Conservation (phyloP, 2,888 invertebrate species). For the Neocrepidodera transversa region DNA sequence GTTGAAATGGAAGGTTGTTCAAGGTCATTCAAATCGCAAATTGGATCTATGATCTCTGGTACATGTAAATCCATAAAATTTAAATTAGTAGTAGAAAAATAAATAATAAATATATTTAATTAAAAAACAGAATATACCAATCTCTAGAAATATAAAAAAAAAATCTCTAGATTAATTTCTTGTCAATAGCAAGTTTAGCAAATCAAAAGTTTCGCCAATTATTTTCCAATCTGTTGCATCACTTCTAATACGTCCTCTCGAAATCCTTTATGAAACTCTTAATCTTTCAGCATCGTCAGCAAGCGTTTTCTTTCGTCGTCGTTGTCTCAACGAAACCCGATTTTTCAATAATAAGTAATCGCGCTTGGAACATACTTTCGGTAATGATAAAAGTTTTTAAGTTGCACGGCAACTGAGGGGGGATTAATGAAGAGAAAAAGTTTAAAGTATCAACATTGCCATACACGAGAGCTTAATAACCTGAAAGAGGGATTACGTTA, state of each 20-base stretch:
- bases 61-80: too few relatives aligned
- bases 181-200: slow-evolving; percentile 1
- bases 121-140: too few relatives aligned
- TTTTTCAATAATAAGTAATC: slow-evolving; percentile 26
- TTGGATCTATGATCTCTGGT: too few relatives aligned
- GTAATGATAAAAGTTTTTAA: slow-evolving; percentile 50
- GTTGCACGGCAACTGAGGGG: slow-evolving; percentile 41
- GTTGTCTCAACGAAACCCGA: slow-evolving; percentile 16
- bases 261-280: slow-evolving; percentile 27
- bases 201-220: slow-evolving; percentile 20
- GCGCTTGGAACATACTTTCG: slow-evolving; percentile 36
- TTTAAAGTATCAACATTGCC: slow-evolving; percentile 38
- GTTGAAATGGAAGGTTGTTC: too few relatives aligned
- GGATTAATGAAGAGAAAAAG: slow-evolving; percentile 47
- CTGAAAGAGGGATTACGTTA: slow-evolving; percentile 32
- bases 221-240: slow-evolving; percentile 26
- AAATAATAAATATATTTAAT: too few relatives aligned
- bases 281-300: slow-evolving; percentile 26
- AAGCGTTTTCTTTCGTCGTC: slow-evolving; percentile 18
- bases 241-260: slow-evolving; percentile 15
- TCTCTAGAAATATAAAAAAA: too few relatives aligned
- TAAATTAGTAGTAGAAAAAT: too few relatives aligned
- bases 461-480: slow-evolving; percentile 33
- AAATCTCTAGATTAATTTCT: neutral
- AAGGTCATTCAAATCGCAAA: too few relatives aligned